Base-by-base conservation (phyloP, 1,140 invertebrate species). In the Drosophila bipectinata region DNA sequence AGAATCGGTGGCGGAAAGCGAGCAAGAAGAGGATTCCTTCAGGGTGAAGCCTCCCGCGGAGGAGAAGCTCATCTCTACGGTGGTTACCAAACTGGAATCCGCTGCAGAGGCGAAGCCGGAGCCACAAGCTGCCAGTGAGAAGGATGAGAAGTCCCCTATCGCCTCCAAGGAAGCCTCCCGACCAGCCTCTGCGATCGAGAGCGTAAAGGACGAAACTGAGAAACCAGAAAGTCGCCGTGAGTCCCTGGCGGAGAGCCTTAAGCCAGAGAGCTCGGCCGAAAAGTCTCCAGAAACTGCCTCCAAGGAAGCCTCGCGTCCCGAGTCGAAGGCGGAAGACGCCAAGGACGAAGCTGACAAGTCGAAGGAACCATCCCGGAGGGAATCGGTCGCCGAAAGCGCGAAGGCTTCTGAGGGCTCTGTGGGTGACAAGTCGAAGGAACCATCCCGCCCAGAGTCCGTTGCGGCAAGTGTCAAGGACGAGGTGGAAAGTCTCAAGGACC, bases 271-370 rank as follows among this genome's bases (percentile, higher is more conserved):
- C 1, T 49, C 53, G 15, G 12, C 32, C 3, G 59, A 45, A 7
- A 41, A 41, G 53, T 7, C 39, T 14, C 53, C 39, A 58, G 54
- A 9, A 37, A 18, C 14, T 12, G 34, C 12, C 12, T 81, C 78
- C n/a, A 64, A 76, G 24, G 77, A 77, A 7, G 15, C 53, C 8
- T 75, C 75, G 7, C 63, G 80, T 1, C 81, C 67, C 9, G 75
- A 44, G 34, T 91, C 89, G 1, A 66, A 74, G 4, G 55, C 58
- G 1, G 72, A 71, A 34, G 78, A 59, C 18, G 26, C 44, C 1
- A 63, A 76, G 14, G 56, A 67, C 15, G 60, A 77, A 24, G 14
- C 24, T 1, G 61, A 64, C 0, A 53, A 7, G 26, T 48, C 69
- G 41, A 56, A 44, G 57, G 82, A 52, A 0, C 28, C 28, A 4